Conservation (phyloP, 2,113 vertebrate genomes). For the Xiphophorus hellerii region DNA sequence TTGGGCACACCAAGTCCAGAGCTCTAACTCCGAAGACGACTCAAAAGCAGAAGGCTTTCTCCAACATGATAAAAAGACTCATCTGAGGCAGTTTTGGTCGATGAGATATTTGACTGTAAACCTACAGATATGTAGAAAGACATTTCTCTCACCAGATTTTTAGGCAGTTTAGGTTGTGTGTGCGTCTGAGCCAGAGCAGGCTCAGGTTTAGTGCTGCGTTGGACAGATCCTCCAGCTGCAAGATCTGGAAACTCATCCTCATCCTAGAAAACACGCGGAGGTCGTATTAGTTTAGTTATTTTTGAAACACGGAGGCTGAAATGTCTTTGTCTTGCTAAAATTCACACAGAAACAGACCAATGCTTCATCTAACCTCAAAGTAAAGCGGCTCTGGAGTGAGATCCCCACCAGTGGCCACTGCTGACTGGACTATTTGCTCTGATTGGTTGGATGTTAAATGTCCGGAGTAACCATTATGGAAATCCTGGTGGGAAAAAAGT, state of each 20-base stretch:
- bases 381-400: slow-evolving; percentile 88
- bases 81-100: not conserved
- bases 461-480: slow-evolving; percentile 59
- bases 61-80: not conserved
- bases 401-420: slow-evolving; percentile 72
- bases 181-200: slow-evolving; percentile 82
- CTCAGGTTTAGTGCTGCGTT: slow-evolving; percentile 81
- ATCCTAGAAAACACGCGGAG: slow-evolving; percentile 78
- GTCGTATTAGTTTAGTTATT: not conserved
- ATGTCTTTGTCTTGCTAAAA: too few relatives aligned
- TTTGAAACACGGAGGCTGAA: not conserved
- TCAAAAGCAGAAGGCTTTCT: not conserved
- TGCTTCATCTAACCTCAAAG: slow-evolving; percentile 86
- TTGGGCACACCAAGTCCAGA: not conserved
- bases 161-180: slow-evolving; percentile 87
- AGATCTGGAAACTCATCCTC: slow-evolving; percentile 93
- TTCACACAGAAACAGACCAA: too few relatives aligned
- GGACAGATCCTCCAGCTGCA: slow-evolving; percentile 79
- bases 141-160: slow-evolving; percentile 84
- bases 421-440: slow-evolving; percentile 79
- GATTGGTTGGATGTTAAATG: slow-evolving; percentile 65
- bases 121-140: not conserved
- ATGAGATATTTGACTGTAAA: not conserved
- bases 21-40: not conserved
- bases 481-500: slow-evolving; percentile 56